Percentiles rank a stretch among this genome's conserved stretches.
Conservation (phyloP, 2,797 vertebrate genomes). For the Fundulus diaphanus region DNA sequence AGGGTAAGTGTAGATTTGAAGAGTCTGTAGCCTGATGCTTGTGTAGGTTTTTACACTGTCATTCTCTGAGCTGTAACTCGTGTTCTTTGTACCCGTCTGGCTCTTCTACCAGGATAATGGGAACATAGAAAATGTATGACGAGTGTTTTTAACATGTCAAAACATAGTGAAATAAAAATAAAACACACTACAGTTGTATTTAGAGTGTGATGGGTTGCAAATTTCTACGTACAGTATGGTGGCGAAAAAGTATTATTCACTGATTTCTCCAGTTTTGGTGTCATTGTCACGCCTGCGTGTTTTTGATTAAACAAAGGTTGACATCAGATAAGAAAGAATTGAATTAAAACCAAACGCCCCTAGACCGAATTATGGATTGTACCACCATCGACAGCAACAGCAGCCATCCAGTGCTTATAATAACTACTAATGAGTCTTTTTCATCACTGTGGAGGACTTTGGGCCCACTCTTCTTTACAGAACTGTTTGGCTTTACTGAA, state of each 20-base stretch:
- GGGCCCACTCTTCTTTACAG: no score
- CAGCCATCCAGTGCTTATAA: no score
- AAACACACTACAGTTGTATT: slow-evolving; percentile 22
- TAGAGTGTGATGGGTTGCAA: not conserved
- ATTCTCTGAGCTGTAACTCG: slow-evolving; percentile 21
- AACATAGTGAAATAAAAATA: slow-evolving; percentile 56
- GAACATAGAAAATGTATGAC: slow-evolving; percentile 9
- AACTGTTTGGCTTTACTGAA: no score
- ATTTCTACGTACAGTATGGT: not conserved
- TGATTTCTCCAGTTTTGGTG: not conserved
- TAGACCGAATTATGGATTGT: no score
- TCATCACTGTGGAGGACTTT: no score
- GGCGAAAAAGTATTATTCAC: not conserved
- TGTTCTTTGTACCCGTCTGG: slow-evolving; percentile 26
- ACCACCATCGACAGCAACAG: no score
- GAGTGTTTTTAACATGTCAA: slow-evolving; percentile 52
- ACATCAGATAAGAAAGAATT: not conserved
- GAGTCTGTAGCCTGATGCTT: slow-evolving; percentile 5
- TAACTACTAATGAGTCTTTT: no score
- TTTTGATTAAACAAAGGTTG: not conserved
- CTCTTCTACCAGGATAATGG: slow-evolving; percentile 24
- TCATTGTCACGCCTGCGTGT: not conserved
- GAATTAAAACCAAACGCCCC: no score
- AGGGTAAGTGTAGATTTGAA: slow-evolving; percentile 40
- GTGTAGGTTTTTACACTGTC: slow-evolving; percentile 32